Conservation (phyloP, 2,797 vertebrate genomes). For the Eulemur rubriventer region DNA sequence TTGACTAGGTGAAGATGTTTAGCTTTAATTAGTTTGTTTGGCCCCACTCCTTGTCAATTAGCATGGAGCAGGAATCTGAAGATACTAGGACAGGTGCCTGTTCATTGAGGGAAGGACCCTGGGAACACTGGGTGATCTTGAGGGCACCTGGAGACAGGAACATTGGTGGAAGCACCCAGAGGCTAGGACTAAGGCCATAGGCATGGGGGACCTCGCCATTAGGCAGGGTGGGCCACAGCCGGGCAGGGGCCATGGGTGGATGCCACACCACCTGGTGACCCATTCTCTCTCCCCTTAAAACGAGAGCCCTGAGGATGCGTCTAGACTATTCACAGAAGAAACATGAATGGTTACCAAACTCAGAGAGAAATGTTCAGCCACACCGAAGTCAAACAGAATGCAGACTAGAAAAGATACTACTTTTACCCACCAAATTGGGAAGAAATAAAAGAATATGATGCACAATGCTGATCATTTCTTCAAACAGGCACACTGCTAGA, state of each 20-base stretch:
- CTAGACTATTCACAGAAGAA: background rate
- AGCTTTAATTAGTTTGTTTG: background rate
- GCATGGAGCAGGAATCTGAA: background rate
- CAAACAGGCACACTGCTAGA: background rate
- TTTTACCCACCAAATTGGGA: background rate
- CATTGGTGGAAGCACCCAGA: background rate
- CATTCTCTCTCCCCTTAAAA: background rate
- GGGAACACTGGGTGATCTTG: background rate
- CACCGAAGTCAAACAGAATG: background rate
- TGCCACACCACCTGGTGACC: accelerated
- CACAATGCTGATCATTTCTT: background rate
- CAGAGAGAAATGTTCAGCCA: background rate
- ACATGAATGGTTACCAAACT: background rate
- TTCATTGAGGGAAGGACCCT: background rate
- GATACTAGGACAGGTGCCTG: background rate
- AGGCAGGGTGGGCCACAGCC: background rate
- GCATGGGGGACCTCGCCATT: accelerated
- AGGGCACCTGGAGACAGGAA: background rate
- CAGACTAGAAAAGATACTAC: background rate
- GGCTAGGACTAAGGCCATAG: background rate
- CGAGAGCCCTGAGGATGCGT: background rate
- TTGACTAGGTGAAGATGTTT: background rate
- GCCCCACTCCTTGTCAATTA: background rate
- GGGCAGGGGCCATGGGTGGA: background rate
- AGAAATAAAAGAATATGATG: background rate